phyloP scores from a whole-genome alignment of 2,888 invertebrate genomes.

The Synanthedon tipuliformis region DNA sequence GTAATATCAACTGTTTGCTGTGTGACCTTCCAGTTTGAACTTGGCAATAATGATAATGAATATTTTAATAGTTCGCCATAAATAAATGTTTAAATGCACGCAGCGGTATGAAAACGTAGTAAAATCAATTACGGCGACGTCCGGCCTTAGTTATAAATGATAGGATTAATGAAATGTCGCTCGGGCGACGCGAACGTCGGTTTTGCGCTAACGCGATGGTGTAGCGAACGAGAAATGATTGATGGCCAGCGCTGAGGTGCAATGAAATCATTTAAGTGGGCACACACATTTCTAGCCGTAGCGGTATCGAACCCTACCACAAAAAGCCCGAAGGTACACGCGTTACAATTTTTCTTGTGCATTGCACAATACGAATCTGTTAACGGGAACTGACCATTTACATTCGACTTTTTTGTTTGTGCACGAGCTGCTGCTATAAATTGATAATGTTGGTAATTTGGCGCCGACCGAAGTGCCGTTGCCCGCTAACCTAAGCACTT shows the following conservation, averaged over 20 bases:
- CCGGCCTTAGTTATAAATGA: constrained; percentile 19
- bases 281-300: constrained; percentile 40
- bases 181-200: constrained; percentile 5
- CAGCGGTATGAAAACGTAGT: neutral
- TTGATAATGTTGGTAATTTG: constrained; percentile 70
- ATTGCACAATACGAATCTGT: constrained; percentile 69
- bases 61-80: no score
- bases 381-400: constrained; percentile 67
- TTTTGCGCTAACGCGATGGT: constrained; percentile 4
- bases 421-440: constrained; percentile 60
- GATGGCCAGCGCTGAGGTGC: constrained; percentile 32
- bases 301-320: constrained; percentile 55
- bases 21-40: no score
- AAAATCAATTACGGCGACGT: constrained; percentile 11
- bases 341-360: constrained; percentile 65
- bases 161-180: constrained; percentile 26
- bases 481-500: constrained; percentile 67
- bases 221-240: constrained; percentile 27
- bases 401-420: constrained; percentile 67
- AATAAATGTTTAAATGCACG: neutral
- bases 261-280: constrained; percentile 57
- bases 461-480: constrained; percentile 63
- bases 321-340: constrained; percentile 40
- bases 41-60: no score
- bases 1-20: no score